Percentiles rank a stretch among this genome's conserved stretches.
These are phyloP conservation scores for Sebastes hopkinsi DNA, from an alignment of 2,797 vertebrate genomes.

Conservation along the genomic window DNA sequence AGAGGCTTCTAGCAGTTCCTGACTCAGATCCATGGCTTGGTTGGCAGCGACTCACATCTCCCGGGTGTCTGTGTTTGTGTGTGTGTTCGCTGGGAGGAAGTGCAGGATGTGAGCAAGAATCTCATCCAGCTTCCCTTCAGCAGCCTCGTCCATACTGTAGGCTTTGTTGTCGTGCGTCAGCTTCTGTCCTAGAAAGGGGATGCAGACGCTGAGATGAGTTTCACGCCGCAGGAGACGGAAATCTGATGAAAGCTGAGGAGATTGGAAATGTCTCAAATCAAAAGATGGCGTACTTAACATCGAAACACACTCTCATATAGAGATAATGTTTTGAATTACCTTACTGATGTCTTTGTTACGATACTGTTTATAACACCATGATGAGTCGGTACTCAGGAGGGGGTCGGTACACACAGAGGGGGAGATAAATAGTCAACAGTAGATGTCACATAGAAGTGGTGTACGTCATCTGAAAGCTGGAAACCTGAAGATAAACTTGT, in stretches of 20 bases:
- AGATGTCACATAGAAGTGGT: too few species aligned
- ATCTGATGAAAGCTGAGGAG: conserved; percentile 23
- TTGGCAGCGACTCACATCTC: conserved; percentile 47
- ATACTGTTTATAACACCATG: not conserved
- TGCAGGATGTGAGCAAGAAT: conserved; percentile 45
- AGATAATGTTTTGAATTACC: not conserved
- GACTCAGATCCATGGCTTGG: conserved; percentile 56
- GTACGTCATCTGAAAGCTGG: too few species aligned
- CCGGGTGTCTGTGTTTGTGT: not conserved
- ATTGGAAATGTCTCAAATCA: conserved; percentile 17
- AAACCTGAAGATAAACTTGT: too few species aligned
- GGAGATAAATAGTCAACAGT: too few species aligned
- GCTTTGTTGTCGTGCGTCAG: conserved; percentile 50
- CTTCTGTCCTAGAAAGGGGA: conserved; percentile 46
- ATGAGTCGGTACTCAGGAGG: not conserved
- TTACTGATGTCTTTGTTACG: not conserved
- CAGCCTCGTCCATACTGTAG: conserved; percentile 46
- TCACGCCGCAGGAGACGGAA: conserved; percentile 22
- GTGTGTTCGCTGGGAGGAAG: conserved; percentile 11
- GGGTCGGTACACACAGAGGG: not conserved
- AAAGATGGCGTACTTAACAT: not conserved
- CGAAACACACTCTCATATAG: not conserved
- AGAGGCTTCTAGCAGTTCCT: conserved; percentile 46
- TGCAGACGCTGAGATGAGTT: conserved; percentile 37
- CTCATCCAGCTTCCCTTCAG: conserved; percentile 50